Evolutionary conservation across 2,888 invertebrate species (phyloP).

Genomic region (Formica aserva): DNA sequence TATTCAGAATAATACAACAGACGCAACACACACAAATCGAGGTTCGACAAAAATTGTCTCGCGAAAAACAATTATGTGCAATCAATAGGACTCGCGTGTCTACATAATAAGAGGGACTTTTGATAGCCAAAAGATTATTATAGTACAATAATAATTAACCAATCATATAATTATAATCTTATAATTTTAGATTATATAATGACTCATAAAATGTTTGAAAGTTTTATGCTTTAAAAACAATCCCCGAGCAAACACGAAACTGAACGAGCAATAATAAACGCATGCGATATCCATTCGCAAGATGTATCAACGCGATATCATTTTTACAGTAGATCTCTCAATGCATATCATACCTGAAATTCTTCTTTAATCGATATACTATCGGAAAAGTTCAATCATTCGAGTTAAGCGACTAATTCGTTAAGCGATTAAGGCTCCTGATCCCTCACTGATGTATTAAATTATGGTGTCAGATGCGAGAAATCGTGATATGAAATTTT

Average conservation of each 20-base stretch:
- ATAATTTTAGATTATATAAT: background rate
- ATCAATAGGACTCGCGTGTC: slow-evolving; percentile 26
- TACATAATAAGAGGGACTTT: background rate
- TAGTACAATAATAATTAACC: background rate
- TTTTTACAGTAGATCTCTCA: background rate
- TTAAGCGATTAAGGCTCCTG: background rate
- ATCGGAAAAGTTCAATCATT: background rate
- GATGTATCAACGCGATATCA: background rate
- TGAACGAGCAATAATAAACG: background rate
- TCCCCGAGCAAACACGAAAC: background rate
- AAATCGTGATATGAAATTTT: background rate
- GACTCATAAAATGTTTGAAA: background rate
- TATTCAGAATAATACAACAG: slow-evolving; percentile 10
- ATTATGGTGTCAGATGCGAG: background rate
- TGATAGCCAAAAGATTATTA: background rate
- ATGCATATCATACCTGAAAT: background rate
- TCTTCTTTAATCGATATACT: background rate
- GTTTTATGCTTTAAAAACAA: background rate
- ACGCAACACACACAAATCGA: slow-evolving; percentile 1
- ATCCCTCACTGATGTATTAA: background rate
- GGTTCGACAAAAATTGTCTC: background rate
- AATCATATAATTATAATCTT: background rate
- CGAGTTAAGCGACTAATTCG: background rate
- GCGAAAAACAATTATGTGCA: background rate
- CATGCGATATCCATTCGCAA: background rate